Conservation (phyloP, 2,113 vertebrate genomes). For the Sorex fumeus region DNA sequence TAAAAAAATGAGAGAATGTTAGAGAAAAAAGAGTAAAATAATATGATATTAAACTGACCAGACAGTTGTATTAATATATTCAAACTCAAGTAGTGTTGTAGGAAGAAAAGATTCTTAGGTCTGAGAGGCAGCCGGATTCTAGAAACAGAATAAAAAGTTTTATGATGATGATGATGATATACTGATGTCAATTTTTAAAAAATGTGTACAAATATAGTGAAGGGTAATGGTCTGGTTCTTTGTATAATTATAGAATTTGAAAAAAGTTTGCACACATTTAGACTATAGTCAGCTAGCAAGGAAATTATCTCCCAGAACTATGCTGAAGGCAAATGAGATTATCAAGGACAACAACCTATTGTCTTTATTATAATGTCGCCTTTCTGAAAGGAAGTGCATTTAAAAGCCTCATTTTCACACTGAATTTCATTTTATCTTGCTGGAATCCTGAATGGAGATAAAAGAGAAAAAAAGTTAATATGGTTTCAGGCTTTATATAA, state of each 20-base stretch:
- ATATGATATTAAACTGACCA: background rate
- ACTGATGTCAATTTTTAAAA: slow-evolving; percentile 6
- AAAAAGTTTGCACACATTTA: slow-evolving; percentile 34
- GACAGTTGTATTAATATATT: background rate
- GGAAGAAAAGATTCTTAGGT: slow-evolving; percentile 27
- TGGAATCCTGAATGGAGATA: slow-evolving; percentile 4
- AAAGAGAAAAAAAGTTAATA: slow-evolving; percentile 51
- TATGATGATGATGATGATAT: slow-evolving; percentile 20
- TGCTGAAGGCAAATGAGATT: slow-evolving; percentile 26
- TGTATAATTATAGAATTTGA: background rate
- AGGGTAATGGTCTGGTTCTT: slow-evolving; percentile 51
- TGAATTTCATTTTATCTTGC: background rate
- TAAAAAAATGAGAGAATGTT: slow-evolving; percentile 1
- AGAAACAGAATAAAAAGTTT: slow-evolving; percentile 40
- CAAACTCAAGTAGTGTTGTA: slow-evolving; percentile 19
- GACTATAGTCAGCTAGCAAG: background rate
- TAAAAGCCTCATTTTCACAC: slow-evolving; percentile 34
- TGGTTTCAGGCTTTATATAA: background rate
- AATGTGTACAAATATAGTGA: background rate
- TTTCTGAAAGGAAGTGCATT: background rate
- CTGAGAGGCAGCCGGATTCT: background rate
- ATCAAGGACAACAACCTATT: slow-evolving; percentile 32
- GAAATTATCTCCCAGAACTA: slow-evolving; percentile 54
- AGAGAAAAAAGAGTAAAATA: slow-evolving; percentile 34
- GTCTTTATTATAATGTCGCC: slow-evolving; percentile 15